phyloP scores from a whole-genome alignment of 2,797 vertebrate species.

The Moxostoma hubbsi region DNA sequence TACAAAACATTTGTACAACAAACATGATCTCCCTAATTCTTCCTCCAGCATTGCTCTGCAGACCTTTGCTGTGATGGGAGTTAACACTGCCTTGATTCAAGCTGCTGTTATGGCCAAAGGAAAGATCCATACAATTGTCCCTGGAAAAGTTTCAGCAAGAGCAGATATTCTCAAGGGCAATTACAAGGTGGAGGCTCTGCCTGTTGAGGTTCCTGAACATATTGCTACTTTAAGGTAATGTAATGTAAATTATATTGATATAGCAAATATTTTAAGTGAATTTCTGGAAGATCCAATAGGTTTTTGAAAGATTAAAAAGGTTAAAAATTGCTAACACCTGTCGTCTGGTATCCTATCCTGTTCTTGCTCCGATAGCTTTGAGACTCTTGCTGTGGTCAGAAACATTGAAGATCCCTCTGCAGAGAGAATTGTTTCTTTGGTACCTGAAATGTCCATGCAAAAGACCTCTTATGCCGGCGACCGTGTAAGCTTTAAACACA shows the following conservation, averaged over 20 bases:
- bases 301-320: not conserved
- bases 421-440: constrained; percentile 74
- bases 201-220: constrained; percentile 73
- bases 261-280: not conserved
- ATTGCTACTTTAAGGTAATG: constrained; percentile 70
- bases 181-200: constrained; percentile 78
- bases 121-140: constrained; percentile 68
- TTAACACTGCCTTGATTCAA: constrained; percentile 79
- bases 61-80: constrained; percentile 79
- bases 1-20: too few relatives aligned
- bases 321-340: too few relatives aligned
- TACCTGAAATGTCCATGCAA: constrained; percentile 57
- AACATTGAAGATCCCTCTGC: constrained; percentile 75
- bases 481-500: constrained; percentile 67
- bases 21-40: not conserved
- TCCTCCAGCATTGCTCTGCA: constrained; percentile 75
- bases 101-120: constrained; percentile 71
- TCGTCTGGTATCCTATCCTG: too few relatives aligned
- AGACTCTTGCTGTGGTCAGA: constrained; percentile 79
- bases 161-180: constrained; percentile 75
- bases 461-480: constrained; percentile 56
- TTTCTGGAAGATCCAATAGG: not conserved
- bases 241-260: not conserved
- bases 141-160: constrained; percentile 68
- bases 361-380: constrained; percentile 72